phyloP scores from a whole-genome alignment of 2,113 vertebrate genomes.

The Eretmochelys imbricata region DNA sequence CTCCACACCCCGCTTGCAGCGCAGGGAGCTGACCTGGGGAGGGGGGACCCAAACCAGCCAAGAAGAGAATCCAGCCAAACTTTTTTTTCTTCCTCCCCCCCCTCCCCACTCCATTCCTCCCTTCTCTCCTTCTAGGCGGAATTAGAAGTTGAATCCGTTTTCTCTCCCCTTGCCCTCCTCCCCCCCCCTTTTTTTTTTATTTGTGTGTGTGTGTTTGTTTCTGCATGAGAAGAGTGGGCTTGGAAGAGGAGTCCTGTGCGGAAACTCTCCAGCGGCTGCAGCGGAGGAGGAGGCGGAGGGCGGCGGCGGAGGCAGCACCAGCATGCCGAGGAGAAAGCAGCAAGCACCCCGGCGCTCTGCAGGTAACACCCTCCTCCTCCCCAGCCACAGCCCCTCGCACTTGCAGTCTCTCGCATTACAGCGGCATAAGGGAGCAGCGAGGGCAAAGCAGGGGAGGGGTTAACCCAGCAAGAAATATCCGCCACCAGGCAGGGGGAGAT shows the following conservation, averaged over 20 bases:
- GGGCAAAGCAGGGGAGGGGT: constrained; percentile 53
- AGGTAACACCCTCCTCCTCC: constrained; percentile 82
- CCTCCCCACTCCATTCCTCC: not conserved
- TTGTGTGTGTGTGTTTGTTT: constrained; percentile 69
- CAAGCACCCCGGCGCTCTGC: constrained; percentile 93
- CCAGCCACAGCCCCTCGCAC: constrained; percentile 10
- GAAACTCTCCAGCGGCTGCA: constrained; percentile 85
- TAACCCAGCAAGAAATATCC: constrained; percentile 32
- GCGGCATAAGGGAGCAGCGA: constrained; percentile 17
- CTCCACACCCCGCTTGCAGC: constrained; percentile 71
- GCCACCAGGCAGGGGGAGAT: constrained; percentile 7
- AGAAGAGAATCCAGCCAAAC: constrained; percentile 60
- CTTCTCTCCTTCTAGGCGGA: not conserved
- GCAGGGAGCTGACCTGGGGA: constrained; percentile 71
- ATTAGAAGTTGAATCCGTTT: constrained; percentile 40
- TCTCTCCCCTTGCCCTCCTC: not conserved
- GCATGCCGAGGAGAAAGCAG: constrained; percentile 97
- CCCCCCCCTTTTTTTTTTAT: not conserved
- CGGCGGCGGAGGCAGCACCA: constrained; percentile 76
- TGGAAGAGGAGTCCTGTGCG: constrained; percentile 81
- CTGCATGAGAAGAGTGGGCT: constrained; percentile 86
- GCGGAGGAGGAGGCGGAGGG: constrained; percentile 80
- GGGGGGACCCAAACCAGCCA: constrained; percentile 54
- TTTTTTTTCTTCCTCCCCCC: constrained; percentile 67
- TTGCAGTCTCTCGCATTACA: not conserved